Percentiles rank a stretch among this genome's conserved stretches.
These are phyloP conservation scores for Andrena haemorrhoa DNA, from an alignment of 2,888 invertebrate genomes.

Conservation along the genomic window DNA sequence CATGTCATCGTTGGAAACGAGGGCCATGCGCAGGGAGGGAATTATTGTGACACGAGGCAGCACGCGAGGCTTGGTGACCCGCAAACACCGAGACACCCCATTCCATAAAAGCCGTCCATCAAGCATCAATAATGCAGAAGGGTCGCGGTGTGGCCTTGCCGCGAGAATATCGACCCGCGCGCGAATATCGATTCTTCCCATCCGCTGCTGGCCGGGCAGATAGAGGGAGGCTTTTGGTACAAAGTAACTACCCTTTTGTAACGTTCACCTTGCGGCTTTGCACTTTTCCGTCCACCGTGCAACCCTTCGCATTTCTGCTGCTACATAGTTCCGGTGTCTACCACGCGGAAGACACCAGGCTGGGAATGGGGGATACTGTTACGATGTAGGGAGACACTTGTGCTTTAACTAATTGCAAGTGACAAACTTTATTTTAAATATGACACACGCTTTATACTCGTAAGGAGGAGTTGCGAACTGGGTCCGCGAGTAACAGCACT, in stretches of 20 bases:
- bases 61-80: conserved; percentile 72
- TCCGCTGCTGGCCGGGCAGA: conserved; percentile 23
- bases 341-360: neutral
- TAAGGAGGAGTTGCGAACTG: too few species aligned
- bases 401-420: too few species aligned
- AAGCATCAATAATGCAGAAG: conserved; percentile 81
- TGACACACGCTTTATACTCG: too few species aligned
- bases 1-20: conserved; percentile 28
- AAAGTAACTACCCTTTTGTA: conserved; percentile 25
- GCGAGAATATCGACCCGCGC: conserved; percentile 76
- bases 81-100: conserved; percentile 71
- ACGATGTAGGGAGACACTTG: too few species aligned
- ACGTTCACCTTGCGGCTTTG: conserved; percentile 34
- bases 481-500: too few species aligned
- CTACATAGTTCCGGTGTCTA: neutral
- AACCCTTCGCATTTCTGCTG: neutral
- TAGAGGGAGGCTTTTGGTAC: conserved; percentile 19
- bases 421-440: too few species aligned
- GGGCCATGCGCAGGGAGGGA: conserved; percentile 51
- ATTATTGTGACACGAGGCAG: conserved; percentile 61
- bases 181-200: conserved; percentile 78
- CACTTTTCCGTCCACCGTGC: conserved; percentile 7
- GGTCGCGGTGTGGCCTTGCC: conserved; percentile 81
- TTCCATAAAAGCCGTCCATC: conserved; percentile 76
- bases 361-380: neutral